A percentile compares a stretch with the other conserved stretches of the same genome.
These are phyloP conservation scores for Chionis minor DNA, from an alignment of 2,113 vertebrate species.

Conservation along the genomic window DNA sequence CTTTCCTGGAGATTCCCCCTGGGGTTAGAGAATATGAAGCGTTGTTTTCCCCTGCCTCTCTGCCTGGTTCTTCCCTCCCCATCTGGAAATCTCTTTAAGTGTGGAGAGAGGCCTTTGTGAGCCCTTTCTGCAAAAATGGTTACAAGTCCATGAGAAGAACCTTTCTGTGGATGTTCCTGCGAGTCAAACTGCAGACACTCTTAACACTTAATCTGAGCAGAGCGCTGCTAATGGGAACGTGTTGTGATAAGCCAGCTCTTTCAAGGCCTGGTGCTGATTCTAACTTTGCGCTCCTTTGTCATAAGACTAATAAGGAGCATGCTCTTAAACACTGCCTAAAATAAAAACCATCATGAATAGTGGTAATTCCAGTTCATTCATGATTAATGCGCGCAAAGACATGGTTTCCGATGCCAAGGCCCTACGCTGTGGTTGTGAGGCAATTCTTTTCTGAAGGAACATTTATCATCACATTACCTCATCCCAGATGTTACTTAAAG, in stretches of 20 bases:
- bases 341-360: background rate
- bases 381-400: background rate
- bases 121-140: background rate
- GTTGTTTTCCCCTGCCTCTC: background rate
- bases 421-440: background rate
- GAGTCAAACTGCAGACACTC: background rate
- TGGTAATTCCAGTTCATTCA: background rate
- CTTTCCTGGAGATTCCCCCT: background rate
- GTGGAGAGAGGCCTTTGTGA: background rate
- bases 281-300: background rate
- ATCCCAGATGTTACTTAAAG: constrained; percentile 32
- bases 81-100: background rate
- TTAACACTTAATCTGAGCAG: background rate
- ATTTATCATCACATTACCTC: constrained; percentile 7
- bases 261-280: background rate
- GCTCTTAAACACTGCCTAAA: background rate
- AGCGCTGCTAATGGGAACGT: background rate
- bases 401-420: background rate
- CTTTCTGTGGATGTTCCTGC: background rate
- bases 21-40: background rate
- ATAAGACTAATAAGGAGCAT: background rate
- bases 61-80: background rate
- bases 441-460: background rate
- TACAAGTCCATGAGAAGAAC: background rate
- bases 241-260: background rate